Conservation (phyloP, 2,888 invertebrate genomes). For the Harpalus rufipes region DNA sequence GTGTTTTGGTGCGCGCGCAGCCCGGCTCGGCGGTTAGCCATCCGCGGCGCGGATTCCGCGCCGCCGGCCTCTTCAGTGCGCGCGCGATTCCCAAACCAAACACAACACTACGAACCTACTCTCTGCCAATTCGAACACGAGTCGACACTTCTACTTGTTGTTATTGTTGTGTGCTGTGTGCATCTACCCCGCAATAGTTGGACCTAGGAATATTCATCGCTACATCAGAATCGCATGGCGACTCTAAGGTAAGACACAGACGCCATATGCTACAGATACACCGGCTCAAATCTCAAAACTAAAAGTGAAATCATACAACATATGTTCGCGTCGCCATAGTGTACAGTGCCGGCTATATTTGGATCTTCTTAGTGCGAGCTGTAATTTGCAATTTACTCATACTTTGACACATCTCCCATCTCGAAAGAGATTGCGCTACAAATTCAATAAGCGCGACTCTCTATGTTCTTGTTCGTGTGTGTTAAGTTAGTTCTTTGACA, state of each 20-base stretch:
- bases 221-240: slow-evolving; percentile 72
- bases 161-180: slow-evolving; percentile 56
- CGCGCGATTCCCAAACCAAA: slow-evolving; percentile 1
- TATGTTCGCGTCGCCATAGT: slow-evolving; percentile 4
- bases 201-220: slow-evolving; percentile 56
- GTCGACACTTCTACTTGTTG: slow-evolving; percentile 30
- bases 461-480: too few species aligned
- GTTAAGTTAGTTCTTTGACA: slow-evolving; percentile 23
- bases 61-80: slow-evolving; percentile 69
- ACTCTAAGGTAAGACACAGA: slow-evolving; percentile 72
- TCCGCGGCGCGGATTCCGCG: slow-evolving; percentile 66
- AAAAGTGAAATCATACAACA: too few species aligned
- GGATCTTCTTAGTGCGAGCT: slow-evolving; percentile 32
- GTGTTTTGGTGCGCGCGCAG: slow-evolving; percentile 71
- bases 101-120: background rate
- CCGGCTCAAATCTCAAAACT: too few species aligned
- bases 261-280: slow-evolving; percentile 4
- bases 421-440: too few species aligned
- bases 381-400: slow-evolving; percentile 5
- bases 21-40: slow-evolving; percentile 74
- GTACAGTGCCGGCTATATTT: slow-evolving; percentile 32
- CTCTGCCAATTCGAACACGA: background rate
- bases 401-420: too few species aligned
- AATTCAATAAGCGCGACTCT: too few species aligned
- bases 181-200: slow-evolving; percentile 44